Conservation (phyloP, 2,888 invertebrate species). For the Zaprionus obscuricornis region DNA sequence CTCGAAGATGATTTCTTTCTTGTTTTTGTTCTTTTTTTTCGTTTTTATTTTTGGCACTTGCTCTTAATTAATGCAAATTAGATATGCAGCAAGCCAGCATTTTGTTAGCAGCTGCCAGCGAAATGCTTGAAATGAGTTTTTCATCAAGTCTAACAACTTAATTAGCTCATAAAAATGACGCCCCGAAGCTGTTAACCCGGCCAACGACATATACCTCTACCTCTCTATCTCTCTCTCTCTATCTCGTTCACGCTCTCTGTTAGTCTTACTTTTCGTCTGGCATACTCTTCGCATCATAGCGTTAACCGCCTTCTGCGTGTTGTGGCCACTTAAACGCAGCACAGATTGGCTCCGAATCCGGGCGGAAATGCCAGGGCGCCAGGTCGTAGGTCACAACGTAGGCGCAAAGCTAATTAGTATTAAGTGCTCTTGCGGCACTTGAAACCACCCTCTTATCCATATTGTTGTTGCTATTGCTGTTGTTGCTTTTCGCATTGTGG, state of each 20-base stretch:
- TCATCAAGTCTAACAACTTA: slow-evolving; percentile 79
- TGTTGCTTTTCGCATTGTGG: not conserved
- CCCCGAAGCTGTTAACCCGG: slow-evolving; percentile 69
- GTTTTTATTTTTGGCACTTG: slow-evolving; percentile 7
- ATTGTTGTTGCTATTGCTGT: slow-evolving; percentile 14
- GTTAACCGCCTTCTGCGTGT: slow-evolving; percentile 55
- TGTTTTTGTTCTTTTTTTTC: slow-evolving; percentile 3
- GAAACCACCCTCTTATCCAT: slow-evolving; percentile 46
- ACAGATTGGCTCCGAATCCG: slow-evolving; percentile 67
- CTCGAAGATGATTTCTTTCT: slow-evolving; percentile 24
- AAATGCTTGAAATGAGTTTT: slow-evolving; percentile 67
- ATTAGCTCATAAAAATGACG: slow-evolving; percentile 78
- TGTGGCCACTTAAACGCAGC: slow-evolving; percentile 75
- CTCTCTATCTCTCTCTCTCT: not conserved
- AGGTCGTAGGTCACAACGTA: slow-evolving; percentile 75
- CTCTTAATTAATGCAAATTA: slow-evolving; percentile 76
- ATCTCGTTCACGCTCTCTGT: too few relatives aligned
- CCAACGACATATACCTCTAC: slow-evolving; percentile 27
- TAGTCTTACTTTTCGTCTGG: too few relatives aligned
- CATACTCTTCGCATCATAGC: not conserved
- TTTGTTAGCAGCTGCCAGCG: slow-evolving; percentile 24
- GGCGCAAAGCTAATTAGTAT: slow-evolving; percentile 79
- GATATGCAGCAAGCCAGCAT: slow-evolving; percentile 60
- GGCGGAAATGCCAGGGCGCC: slow-evolving; percentile 53
- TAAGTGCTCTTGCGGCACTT: slow-evolving; percentile 77